Evolutionary conservation across 1,140 invertebrate genomes (phyloP), one percentile per base, ranked within the genome.

Genomic region (Drosophila aff.): DNA sequence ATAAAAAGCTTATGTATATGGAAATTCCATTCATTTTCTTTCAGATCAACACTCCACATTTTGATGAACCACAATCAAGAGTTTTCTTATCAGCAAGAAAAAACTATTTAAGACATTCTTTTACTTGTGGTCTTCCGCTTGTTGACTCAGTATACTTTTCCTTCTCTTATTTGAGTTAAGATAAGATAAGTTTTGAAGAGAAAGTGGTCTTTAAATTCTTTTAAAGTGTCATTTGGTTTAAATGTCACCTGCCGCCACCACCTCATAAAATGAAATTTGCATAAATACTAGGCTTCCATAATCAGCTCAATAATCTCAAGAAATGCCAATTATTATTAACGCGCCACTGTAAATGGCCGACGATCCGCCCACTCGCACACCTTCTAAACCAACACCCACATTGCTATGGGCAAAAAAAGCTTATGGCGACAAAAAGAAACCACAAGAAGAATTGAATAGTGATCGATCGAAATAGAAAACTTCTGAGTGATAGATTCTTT

Each of bases 241-340:
- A 31, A 44, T 72, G 68, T 18, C 72, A 75, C 72, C 69, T 86
- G 82, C 55, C 66, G 76, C 55, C 66, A 65, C 60, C 76, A 82
- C 55, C 76, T 74, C 74, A 66, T 78, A 69, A 67, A 80, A 66
- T 21, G n/a, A 49, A 23, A 72, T 84, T 81, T 63, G 61, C 75
- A 81, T 85, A 55, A 66, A 55, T 59, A 55, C 52, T 59, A 66
- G 43, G 44, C 18, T 36, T 59, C 41, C 36, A 46, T 64, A 75
- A 77, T 75, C 73, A 50, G 47, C 64, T 33, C 16, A 60, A 63
- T 78, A 81, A 78, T 76, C 82, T 71, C 23, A 52, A 63, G 82
- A 69, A 86, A 76, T 87, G 47, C 13, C 80, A 73, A 87, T 82
- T 73, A 86, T 73, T 76, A 82, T 67, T 74, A 62, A 81, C 72